Evolutionary conservation across 2,888 invertebrate genomes (phyloP).

Genomic region (Oxyteleia sp.): DNA sequence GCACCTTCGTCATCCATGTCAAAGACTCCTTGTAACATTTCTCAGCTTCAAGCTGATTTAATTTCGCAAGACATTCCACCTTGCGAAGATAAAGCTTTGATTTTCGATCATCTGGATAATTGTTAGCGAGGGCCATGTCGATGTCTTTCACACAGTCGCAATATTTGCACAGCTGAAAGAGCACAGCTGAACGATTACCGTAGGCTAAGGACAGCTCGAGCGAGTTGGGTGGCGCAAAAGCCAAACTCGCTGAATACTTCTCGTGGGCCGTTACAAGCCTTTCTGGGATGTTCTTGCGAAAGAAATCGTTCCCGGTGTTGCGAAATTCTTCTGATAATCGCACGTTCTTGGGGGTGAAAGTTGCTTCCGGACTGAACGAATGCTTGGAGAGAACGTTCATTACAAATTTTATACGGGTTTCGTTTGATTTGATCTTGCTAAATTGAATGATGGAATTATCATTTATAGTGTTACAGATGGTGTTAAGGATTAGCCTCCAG

Average conservation of each 20-base stretch:
- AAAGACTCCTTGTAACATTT: background rate
- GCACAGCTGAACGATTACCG: constrained; percentile 5
- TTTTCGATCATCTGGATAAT: background rate
- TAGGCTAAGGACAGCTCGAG: background rate
- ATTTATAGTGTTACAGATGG: no score
- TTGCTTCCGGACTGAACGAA: no score
- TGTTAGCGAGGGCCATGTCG: background rate
- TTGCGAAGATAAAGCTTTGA: background rate
- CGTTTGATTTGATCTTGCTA: no score
- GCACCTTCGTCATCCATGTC: background rate
- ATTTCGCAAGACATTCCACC: background rate
- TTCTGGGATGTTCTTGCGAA: no score
- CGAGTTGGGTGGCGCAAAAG: background rate
- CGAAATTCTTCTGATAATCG: no score
- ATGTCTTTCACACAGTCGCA: background rate
- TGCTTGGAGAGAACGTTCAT: no score
- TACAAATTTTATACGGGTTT: no score
- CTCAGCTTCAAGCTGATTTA: background rate
- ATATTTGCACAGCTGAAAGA: background rate
- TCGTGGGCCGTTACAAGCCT: no score
- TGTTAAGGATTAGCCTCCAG: no score
- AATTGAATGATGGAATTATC: no score
- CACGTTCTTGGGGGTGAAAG: no score
- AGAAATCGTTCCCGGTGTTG: no score
- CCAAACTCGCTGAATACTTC: background rate